Conservation (phyloP, 2,797 vertebrate species). For the Lagothrix lagotricha region DNA sequence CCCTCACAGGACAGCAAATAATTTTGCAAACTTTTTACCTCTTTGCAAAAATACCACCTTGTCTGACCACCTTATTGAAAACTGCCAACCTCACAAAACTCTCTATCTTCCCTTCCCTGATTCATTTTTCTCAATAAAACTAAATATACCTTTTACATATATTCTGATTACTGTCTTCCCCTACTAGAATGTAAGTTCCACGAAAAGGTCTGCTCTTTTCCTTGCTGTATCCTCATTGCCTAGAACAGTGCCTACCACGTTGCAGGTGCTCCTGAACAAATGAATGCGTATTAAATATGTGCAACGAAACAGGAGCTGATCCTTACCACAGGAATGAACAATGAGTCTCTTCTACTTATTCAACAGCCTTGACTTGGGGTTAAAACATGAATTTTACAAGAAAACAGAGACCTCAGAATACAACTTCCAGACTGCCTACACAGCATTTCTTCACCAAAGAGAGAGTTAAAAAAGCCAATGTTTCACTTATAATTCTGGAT, state of each 20-base stretch:
- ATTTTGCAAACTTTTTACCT: background rate
- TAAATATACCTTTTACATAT: background rate
- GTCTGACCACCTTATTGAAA: background rate
- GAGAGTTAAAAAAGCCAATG: background rate
- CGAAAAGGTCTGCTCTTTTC: background rate
- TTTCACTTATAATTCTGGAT: constrained; percentile 37
- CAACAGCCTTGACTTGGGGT: background rate
- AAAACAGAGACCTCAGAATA: background rate
- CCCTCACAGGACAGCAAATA: constrained; percentile 22
- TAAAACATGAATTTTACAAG: constrained; percentile 19
- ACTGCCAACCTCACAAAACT: background rate
- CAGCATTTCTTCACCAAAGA: background rate
- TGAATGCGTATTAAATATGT: background rate
- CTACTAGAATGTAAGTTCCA: background rate
- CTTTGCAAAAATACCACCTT: background rate
- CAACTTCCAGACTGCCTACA: background rate
- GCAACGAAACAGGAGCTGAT: background rate
- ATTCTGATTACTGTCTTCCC: background rate
- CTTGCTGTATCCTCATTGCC: background rate
- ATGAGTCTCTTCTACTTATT: background rate
- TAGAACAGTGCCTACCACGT: background rate
- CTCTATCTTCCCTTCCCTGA: background rate
- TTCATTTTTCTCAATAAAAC: background rate
- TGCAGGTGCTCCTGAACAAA: background rate
- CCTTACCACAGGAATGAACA: background rate